phyloP scores from a whole-genome alignment of 2,888 invertebrate genomes.

The Elmis aenea region DNA sequence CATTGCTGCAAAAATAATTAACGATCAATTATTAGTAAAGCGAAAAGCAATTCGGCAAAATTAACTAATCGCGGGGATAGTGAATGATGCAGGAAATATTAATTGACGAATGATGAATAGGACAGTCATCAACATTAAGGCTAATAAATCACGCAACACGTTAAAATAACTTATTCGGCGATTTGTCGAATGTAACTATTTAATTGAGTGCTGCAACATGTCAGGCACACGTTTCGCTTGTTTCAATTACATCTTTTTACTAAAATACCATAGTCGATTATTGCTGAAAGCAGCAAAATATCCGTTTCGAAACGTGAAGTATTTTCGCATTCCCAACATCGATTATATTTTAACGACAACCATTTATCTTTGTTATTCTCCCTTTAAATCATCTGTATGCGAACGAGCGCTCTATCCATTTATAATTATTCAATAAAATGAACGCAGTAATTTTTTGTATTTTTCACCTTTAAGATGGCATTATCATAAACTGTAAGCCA shows the following conservation, averaged over 20 bases:
- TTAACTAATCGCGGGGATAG: too few relatives aligned
- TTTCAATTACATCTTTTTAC: background rate
- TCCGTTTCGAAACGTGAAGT: slow-evolving; percentile 8
- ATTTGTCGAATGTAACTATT: background rate
- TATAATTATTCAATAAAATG: slow-evolving; percentile 11
- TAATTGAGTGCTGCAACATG: background rate
- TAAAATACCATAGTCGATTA: background rate
- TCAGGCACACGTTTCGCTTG: too few relatives aligned
- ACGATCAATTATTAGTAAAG: slow-evolving; percentile 5
- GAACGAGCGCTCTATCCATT: slow-evolving; percentile 7
- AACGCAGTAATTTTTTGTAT: too few relatives aligned
- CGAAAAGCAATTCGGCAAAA: slow-evolving; percentile 6
- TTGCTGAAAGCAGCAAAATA: slow-evolving; percentile 2
- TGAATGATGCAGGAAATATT: background rate
- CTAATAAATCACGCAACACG: too few relatives aligned
- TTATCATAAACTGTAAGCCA: too few relatives aligned
- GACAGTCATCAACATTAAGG: background rate
- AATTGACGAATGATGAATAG: slow-evolving; percentile 4
- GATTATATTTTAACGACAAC: slow-evolving; percentile 21
- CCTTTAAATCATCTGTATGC: slow-evolving; percentile 15
- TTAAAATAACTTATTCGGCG: too few relatives aligned
- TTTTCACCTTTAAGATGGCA: too few relatives aligned
- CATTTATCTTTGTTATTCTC: slow-evolving; percentile 21
- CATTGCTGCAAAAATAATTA: slow-evolving; percentile 59
- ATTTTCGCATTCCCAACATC: slow-evolving; percentile 18